A percentile compares a stretch with the other conserved stretches of the same genome.
phyloP scores from a whole-genome alignment of 2,888 invertebrate species.

The Dexiosoma caninum region DNA sequence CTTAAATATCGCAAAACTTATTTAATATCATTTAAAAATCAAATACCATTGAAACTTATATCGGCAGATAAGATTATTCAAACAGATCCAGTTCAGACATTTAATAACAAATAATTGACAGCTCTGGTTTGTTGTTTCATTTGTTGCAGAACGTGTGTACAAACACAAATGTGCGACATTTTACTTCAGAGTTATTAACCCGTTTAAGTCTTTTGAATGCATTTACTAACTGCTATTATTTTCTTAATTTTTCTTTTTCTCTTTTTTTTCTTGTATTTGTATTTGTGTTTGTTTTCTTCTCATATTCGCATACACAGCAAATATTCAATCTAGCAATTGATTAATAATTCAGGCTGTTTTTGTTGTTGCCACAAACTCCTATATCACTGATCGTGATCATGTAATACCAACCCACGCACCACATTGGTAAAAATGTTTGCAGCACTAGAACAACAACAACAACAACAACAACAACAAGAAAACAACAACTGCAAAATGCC shows the following conservation, averaged over 20 bases:
- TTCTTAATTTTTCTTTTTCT: no score
- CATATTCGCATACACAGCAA: constrained; percentile 35
- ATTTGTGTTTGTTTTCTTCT: background rate
- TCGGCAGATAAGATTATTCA: constrained; percentile 34
- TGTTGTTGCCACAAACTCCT: constrained; percentile 62
- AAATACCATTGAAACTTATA: constrained; percentile 44
- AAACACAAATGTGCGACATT: constrained; percentile 58
- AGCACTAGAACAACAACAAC: background rate
- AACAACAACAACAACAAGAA: background rate
- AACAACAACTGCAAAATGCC: constrained; percentile 47
- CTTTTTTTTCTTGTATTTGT: background rate
- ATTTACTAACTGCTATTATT: constrained; percentile 55
- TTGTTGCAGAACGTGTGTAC: background rate
- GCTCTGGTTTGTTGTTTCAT: constrained; percentile 17
- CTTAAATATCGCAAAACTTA: constrained; percentile 8
- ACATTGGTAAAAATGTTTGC: constrained; percentile 54
- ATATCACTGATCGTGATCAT: constrained; percentile 78
- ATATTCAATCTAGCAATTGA: constrained; percentile 50
- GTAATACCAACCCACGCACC: constrained; percentile 78
- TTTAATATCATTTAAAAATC: constrained; percentile 39
- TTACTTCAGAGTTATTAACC: constrained; percentile 49
- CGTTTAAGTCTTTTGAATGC: constrained; percentile 55
- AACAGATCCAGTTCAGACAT: constrained; percentile 41
- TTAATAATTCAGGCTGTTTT: constrained; percentile 18
- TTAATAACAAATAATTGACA: constrained; percentile 47